These are phyloP conservation scores for Pachydiplax longipennis DNA, from an alignment of 2,888 invertebrate genomes.

Conservation along the genomic window DNA sequence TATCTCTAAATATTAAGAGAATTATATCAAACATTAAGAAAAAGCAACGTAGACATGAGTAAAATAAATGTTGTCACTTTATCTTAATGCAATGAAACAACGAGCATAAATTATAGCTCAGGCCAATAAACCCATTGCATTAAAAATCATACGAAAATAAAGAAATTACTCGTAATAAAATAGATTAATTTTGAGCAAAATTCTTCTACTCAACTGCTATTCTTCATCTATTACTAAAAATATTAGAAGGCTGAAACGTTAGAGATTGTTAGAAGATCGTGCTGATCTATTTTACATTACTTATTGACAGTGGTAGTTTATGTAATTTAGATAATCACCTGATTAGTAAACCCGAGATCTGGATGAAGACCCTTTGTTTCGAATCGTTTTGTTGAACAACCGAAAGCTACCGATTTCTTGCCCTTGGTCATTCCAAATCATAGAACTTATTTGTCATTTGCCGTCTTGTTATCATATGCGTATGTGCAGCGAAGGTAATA, in stretches of 20 bases:
- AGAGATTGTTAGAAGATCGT: neutral
- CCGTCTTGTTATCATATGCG: too few species aligned
- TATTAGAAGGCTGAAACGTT: neutral
- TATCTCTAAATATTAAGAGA: neutral
- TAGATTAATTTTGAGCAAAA: too few species aligned
- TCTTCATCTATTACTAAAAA: too few species aligned
- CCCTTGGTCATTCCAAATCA: neutral
- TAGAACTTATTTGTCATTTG: too few species aligned
- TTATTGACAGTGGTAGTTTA: too few species aligned
- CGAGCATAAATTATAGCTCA: neutral
- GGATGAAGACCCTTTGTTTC: conserved; percentile 1
- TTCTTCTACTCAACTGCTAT: too few species aligned
- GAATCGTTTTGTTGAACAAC: neutral
- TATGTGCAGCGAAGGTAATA: too few species aligned
- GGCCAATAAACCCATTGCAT: neutral
- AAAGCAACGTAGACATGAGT: too few species aligned
- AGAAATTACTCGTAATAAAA: neutral
- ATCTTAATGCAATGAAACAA: neutral
- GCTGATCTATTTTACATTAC: too few species aligned
- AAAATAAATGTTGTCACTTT: too few species aligned
- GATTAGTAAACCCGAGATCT: neutral
- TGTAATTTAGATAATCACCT: neutral
- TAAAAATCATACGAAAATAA: too few species aligned
- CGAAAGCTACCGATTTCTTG: neutral
- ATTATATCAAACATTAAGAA: too few species aligned